A percentile compares a stretch with the other conserved stretches of the same genome.
phyloP scores from a whole-genome alignment of 2,888 invertebrate genomes.

The Tenthredo amoena region DNA sequence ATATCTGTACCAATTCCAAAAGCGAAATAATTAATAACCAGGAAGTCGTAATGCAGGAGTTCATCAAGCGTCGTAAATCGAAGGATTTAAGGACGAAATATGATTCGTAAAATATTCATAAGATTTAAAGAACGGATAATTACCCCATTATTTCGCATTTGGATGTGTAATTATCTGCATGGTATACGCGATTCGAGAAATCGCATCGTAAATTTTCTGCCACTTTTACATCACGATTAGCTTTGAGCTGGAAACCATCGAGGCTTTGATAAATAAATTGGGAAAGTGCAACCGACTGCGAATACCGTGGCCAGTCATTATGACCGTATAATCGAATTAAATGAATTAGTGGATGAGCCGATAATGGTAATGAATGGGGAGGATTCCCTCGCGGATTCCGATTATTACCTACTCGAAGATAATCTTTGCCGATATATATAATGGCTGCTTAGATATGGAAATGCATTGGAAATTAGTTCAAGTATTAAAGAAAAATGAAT shows the following conservation, averaged over 20 bases:
- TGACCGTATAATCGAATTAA: constrained; percentile 70
- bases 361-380: constrained; percentile 67
- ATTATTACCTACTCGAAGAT: constrained; percentile 8
- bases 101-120: not conserved
- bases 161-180: not conserved
- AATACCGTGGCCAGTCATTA: constrained; percentile 66
- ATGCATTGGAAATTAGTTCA: not conserved
- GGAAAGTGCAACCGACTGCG: constrained; percentile 63
- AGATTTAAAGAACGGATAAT: not conserved
- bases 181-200: not conserved
- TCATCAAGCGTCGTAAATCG: not conserved
- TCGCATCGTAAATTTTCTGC: not conserved
- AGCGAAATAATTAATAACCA: not conserved
- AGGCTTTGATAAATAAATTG: constrained; percentile 65
- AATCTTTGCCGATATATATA: constrained; percentile 1
- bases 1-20: not conserved
- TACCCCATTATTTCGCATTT: not conserved
- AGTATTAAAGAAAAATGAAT: not conserved
- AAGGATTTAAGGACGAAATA: not conserved
- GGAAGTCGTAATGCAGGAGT: not conserved
- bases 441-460: not conserved
- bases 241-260: constrained; percentile 19
- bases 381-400: not conserved
- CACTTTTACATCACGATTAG: constrained; percentile 6
- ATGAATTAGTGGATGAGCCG: constrained; percentile 71